Evolutionary conservation across 2,113 vertebrate genomes (phyloP).

Genomic region (Morone chrysops): DNA sequence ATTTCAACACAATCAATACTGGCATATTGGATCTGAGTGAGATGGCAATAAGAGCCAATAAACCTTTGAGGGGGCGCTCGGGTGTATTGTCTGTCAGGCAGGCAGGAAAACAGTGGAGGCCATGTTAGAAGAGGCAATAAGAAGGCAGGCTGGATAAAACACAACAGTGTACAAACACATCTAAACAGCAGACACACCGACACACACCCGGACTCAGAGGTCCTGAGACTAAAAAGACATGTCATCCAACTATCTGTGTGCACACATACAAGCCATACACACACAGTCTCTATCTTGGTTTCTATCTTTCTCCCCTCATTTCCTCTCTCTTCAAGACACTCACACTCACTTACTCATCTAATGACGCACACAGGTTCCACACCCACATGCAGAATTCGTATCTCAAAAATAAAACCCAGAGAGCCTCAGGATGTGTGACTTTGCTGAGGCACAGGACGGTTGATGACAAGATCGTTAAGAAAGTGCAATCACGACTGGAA

Average conservation of each 20-base stretch:
- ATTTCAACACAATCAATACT: constrained; percentile 83
- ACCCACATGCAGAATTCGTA: constrained; percentile 56
- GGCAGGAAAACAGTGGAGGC: constrained; percentile 43
- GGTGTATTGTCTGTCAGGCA: constrained; percentile 61
- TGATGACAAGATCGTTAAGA: constrained; percentile 22
- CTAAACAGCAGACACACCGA: constrained; percentile 13
- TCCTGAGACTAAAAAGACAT: neutral
- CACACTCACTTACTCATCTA: constrained; percentile 45
- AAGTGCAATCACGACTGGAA: constrained; percentile 26
- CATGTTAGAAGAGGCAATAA: constrained; percentile 44
- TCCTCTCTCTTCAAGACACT: constrained; percentile 56
- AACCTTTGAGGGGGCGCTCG: constrained; percentile 63
- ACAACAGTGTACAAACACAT: constrained; percentile 40
- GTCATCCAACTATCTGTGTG: neutral
- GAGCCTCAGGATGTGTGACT: constrained; percentile 35
- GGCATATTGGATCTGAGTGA: constrained; percentile 78
- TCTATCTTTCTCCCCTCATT: constrained; percentile 63
- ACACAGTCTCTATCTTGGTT: constrained; percentile 33
- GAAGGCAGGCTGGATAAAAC: constrained; percentile 25
- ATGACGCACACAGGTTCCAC: constrained; percentile 61
- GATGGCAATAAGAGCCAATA: constrained; percentile 81
- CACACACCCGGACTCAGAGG: neutral
- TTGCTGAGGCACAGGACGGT: neutral
- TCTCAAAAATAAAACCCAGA: constrained; percentile 46
- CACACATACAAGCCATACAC: neutral